Base-by-base conservation (phyloP, 1,140 invertebrate species). In the Trissolcus basalis region DNA sequence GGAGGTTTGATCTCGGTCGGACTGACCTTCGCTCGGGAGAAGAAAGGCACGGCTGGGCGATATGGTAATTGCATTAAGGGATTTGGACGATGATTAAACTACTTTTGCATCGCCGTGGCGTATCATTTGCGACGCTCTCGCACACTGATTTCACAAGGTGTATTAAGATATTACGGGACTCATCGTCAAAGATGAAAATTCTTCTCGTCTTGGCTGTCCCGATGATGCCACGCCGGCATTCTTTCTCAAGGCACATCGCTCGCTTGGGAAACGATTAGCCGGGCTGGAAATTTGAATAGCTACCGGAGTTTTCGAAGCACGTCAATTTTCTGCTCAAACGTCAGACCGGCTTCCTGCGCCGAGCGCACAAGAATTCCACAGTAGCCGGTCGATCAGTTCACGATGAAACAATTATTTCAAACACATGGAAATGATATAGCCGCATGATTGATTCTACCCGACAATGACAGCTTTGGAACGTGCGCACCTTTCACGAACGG, bases 1-100 rank as follows among this genome's bases (percentile, higher is more conserved):
- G 80, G 82, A 83, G 82, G 81, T 75, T 83, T 75, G 74, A 77
- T 80, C 75, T 78, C 61, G 53, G 47, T 58, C 55, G 39, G 65
- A 75, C 55, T 72, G 72, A 79, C 72, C 70, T 74, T 78, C 65
- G 64, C 49, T 45, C 50, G 55, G n/a, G n/a, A 13, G 11, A 11
- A 44, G 13, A 60, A 74, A 63, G 47, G 61, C 56, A 69, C 47
- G 35, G 47, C 58, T 54, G 65, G 50, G 63, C 56, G 53, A 68
- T 77, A 77, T 77, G 74, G 74, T 72, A 77, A 77, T 72, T 71
- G 63, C 51, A 68, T 77, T 77, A 72, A 63, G 68, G 68, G 58
- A 71, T 77, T 77, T 49, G 56, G 61, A 67, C 58, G 61, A 59
- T 64, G 63, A 77, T 77, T 77, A 72, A 68, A 77, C 74, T 68